A percentile compares a stretch with the other conserved stretches of the same genome.
Conservation (phyloP, 2,113 vertebrate species). For the Alces alces region DNA sequence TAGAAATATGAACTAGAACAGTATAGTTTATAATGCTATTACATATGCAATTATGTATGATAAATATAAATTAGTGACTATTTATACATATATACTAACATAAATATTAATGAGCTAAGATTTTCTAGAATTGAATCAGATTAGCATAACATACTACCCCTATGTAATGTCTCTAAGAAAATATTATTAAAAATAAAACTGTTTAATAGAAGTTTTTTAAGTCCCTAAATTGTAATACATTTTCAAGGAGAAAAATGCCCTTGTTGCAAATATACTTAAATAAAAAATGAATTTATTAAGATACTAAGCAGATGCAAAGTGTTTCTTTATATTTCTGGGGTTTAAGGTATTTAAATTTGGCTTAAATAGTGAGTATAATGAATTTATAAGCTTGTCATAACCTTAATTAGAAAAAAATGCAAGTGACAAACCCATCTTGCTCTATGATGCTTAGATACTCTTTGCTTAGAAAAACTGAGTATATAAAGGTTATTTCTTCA, state of each 20-base stretch:
- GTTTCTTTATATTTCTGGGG: constrained; percentile 10
- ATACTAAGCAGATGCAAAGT: constrained; percentile 42
- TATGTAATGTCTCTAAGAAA: not conserved
- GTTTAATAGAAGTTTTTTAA: not conserved
- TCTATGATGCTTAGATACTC: not conserved
- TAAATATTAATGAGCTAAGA: not conserved
- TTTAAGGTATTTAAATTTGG: constrained; percentile 52
- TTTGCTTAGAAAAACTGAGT: constrained; percentile 41
- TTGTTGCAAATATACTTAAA: constrained; percentile 62
- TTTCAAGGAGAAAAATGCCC: not conserved
- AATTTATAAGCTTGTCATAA: constrained; percentile 61
- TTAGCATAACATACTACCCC: not conserved
- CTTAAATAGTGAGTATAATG: constrained; percentile 55
- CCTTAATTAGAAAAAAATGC: constrained; percentile 50
- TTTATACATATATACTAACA: not conserved
- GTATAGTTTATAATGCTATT: not conserved
- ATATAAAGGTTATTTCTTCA: constrained; percentile 27
- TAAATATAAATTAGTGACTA: not conserved
- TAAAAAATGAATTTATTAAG: constrained; percentile 71
- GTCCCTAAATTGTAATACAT: not conserved
- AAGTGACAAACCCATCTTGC: constrained; percentile 1
- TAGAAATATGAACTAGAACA: not conserved
- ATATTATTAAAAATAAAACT: constrained; percentile 12
- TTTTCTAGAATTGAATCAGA: not conserved
- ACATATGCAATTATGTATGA: not conserved